Conservation (phyloP, 1,140 invertebrate genomes). For the Nasonia giraulti region DNA sequence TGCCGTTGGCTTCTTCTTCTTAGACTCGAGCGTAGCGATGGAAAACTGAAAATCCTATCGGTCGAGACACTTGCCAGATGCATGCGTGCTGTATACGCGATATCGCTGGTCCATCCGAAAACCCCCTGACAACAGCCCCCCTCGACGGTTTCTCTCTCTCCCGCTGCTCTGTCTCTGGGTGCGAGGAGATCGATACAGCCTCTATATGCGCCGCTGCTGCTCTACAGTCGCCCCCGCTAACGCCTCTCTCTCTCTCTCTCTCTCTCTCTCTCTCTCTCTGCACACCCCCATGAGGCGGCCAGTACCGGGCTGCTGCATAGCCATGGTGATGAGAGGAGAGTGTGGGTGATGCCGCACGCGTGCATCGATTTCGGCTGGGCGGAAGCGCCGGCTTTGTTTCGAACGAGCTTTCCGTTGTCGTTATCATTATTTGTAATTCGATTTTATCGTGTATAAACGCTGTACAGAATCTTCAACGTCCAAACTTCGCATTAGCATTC, state of each 20-base stretch:
- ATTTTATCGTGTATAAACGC: too few species aligned
- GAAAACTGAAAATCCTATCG: conserved; percentile 40
- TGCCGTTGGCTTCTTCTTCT: conserved; percentile 40
- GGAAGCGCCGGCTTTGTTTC: neutral
- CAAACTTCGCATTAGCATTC: too few species aligned
- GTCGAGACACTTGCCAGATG: neutral
- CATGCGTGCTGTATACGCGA: neutral
- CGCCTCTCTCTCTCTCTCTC: neutral
- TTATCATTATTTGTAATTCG: too few species aligned
- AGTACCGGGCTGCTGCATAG: neutral
- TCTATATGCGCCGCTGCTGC: conserved; percentile 56
- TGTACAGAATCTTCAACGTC: too few species aligned
- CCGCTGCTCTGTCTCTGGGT: conserved; percentile 14
- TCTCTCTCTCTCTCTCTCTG: conserved; percentile 2
- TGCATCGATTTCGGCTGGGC: neutral
- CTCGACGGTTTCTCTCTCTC: neutral
- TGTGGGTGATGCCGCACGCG: neutral
- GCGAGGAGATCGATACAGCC: conserved; percentile 69
- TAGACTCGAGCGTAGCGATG: neutral
- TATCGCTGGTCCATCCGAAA: conserved; percentile 42
- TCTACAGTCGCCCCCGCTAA: conserved; percentile 17
- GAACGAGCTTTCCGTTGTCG: neutral
- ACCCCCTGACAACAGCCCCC: conserved; percentile 68
- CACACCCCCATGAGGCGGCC: neutral
- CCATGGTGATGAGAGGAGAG: neutral